phyloP scores from a whole-genome alignment of 92 coral and sea anemone species.

The Parazoanthus darwini region DNA sequence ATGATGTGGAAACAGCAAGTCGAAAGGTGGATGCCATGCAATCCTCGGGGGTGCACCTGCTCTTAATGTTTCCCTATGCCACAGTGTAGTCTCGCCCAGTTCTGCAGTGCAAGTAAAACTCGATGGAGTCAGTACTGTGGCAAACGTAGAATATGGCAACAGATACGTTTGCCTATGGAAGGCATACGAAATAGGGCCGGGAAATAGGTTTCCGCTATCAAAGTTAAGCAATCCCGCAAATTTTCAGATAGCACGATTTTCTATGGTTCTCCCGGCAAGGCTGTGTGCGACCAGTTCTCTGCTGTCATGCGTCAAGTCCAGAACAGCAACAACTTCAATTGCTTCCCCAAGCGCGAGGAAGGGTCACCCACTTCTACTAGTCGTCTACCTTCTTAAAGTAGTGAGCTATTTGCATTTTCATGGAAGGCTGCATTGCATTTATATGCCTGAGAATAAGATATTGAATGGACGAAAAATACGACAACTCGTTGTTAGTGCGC shows the following conservation, averaged over 20 bases:
- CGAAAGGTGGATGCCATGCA: not conserved
- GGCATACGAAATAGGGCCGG: constrained; percentile 58
- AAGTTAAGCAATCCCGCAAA: constrained; percentile 38
- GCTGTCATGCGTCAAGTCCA: not conserved
- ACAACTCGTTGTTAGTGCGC: no score
- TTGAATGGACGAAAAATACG: no score
- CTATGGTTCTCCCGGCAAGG: constrained; percentile 35
- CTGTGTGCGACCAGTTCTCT: constrained; percentile 32
- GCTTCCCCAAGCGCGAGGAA: constrained; percentile 20
- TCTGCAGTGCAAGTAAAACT: constrained; percentile 39
- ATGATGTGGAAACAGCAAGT: constrained; percentile 63
- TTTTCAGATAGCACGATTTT: constrained; percentile 34
- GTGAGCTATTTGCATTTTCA: constrained; percentile 6
- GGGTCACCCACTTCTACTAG: constrained; percentile 12
- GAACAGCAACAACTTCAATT: constrained; percentile 31
- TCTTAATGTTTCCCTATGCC: constrained; percentile 42
- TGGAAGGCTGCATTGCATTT: constrained; percentile 22
- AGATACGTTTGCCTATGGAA: constrained; percentile 49
- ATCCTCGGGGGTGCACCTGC: constrained; percentile 57
- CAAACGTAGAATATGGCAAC: constrained; percentile 46
- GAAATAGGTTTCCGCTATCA: constrained; percentile 40
- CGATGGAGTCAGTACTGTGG: constrained; percentile 43
- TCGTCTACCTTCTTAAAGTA: not conserved
- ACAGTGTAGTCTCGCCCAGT: constrained; percentile 32
- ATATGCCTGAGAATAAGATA: no score